Evolutionary conservation across 2,113 vertebrate genomes (phyloP).

Genomic region (Podarcis muralis): DNA sequence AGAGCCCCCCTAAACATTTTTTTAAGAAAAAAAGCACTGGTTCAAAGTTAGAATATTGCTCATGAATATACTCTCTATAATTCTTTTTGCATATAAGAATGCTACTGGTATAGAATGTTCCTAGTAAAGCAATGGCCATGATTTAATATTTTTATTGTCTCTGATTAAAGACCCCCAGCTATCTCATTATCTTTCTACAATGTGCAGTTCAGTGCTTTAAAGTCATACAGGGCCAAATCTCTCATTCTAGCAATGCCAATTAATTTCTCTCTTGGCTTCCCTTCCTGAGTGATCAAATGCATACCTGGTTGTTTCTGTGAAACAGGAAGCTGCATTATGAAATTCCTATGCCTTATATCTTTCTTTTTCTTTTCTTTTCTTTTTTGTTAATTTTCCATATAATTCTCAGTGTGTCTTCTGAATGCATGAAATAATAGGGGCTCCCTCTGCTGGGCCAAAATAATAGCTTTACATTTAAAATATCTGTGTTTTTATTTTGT

Average conservation of each 20-base stretch:
- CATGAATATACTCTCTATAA: background rate
- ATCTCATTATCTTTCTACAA: background rate
- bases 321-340: background rate
- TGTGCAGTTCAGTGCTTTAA: background rate
- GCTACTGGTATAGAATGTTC: no score
- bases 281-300: background rate
- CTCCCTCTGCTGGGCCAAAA: conserved; percentile 69
- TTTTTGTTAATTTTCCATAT: background rate
- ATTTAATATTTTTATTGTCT: conserved; percentile 2
- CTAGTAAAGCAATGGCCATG: background rate
- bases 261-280: conserved; percentile 29
- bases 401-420: conserved; percentile 19
- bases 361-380: background rate
- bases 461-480: conserved; percentile 35
- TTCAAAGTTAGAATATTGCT: background rate
- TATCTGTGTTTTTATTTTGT: background rate
- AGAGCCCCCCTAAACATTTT: no score
- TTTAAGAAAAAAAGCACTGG: no score
- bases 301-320: background rate
- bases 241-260: conserved; percentile 24
- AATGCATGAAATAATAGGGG: conserved; percentile 62
- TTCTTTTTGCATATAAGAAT: background rate
- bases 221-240: background rate
- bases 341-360: background rate
- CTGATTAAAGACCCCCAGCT: background rate